Base-by-base conservation (phyloP, 92 coral and sea anemone genomes). In the Epizoanthus stellaris region DNA sequence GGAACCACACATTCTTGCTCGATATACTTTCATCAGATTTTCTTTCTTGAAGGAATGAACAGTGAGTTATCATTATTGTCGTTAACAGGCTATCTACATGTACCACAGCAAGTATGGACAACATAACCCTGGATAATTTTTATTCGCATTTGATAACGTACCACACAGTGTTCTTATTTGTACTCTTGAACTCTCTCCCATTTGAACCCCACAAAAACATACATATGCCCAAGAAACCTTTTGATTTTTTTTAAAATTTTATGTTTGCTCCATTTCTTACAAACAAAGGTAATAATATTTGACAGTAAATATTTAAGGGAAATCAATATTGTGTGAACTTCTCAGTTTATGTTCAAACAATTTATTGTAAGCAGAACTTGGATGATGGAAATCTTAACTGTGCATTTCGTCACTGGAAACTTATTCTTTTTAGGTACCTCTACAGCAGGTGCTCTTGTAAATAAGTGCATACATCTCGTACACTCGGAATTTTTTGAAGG, bases 401-500 rank as follows among this genome's bases (percentile, higher is more conserved):
- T 67, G 8, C 19, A 13, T 2, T 1, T 56, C 43, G 57, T 8
- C 13, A 52, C 19, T 40, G 13, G 13, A 54, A 12, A 5, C 6
- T 21, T 52, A 3, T 19, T 74, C 61, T 66, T 15, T 4, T 14
- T 21, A 93, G 97, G 88, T 93, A 79, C 94, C 3, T 62, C 86
- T 38, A 53, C 88, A 59, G 39, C 86, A 0, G 77, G 82, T 20
- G 82, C 87, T 2, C 90, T 92, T 20, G 93, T 84, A 23, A 91
- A 81, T 64, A 84, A 89, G 34, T 90, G 94, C 67, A 36, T 23
- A 81, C 88, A 90, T 16, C 85, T 80, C 4, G 68, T 94, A 6
- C 69, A 92, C 67, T 85, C 81, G 7, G 84, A 80, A 30, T 93
- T 76, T 81, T 74, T 85, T 80, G 90, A 82, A 79, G 80, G 85